Percentiles rank a stretch among this genome's conserved stretches.
Conservation (phyloP, 1,140 invertebrate genomes). For the Hylaeus anthracinus region DNA sequence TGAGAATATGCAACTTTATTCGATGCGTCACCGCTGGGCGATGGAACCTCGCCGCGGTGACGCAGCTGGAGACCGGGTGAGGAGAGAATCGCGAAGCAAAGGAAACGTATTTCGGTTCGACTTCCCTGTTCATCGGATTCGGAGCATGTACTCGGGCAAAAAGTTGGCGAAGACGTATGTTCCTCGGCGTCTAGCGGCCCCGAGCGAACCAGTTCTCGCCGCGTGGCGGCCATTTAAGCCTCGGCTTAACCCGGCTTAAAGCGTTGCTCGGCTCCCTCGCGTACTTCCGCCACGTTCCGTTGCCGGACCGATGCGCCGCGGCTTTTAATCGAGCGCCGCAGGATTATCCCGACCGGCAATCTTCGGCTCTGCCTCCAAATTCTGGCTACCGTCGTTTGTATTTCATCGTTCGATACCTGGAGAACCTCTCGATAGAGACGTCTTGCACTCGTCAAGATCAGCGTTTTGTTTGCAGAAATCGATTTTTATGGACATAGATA, state of each 20-base stretch:
- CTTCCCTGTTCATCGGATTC: conserved; percentile 9
- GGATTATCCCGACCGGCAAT: conserved; percentile 55
- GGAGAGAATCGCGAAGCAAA: background rate
- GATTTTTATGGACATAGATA: too few species aligned
- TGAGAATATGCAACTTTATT: too few species aligned
- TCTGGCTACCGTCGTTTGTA: conserved; percentile 24
- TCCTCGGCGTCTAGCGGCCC: background rate
- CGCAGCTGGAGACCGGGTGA: background rate
- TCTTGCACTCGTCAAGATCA: background rate
- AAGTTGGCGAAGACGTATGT: conserved; percentile 11
- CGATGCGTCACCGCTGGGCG: too few species aligned
- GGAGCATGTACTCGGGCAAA: conserved; percentile 8
- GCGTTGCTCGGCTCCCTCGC: conserved; percentile 25
- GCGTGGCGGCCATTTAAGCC: conserved; percentile 51
- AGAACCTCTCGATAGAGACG: background rate
- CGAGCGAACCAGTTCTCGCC: conserved; percentile 43
- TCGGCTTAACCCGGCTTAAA: conserved; percentile 57
- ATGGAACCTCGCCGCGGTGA: too few species aligned
- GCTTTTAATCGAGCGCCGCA: conserved; percentile 59
- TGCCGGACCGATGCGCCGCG: conserved; percentile 33
- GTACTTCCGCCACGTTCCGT: conserved; percentile 54
- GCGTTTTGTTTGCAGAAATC: too few species aligned
- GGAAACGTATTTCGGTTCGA: conserved; percentile 11
- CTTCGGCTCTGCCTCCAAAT: conserved; percentile 37
- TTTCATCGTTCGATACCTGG: background rate